Evolutionary conservation across 2,888 invertebrate species (phyloP).

Genomic region (Ectropis crepuscularia): DNA sequence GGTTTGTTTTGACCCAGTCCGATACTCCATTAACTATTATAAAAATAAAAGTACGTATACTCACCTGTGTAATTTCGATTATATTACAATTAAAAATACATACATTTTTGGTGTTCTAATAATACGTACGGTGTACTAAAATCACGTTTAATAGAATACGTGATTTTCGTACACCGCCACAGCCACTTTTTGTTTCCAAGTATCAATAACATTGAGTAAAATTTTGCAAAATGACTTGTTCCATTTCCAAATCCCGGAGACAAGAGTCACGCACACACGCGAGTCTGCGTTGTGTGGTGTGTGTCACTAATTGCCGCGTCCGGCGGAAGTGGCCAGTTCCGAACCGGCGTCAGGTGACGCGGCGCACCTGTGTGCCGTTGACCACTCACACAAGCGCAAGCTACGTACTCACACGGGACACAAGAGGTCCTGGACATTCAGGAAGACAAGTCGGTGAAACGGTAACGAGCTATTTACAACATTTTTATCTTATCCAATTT

Average conservation of each 20-base stretch:
- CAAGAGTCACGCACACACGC: slow-evolving; percentile 36
- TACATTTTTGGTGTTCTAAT: no score
- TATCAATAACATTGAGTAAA: background rate
- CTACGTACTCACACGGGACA: slow-evolving; percentile 8
- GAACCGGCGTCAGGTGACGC: slow-evolving; percentile 79
- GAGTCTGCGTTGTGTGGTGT: slow-evolving; percentile 52
- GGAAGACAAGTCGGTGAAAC: slow-evolving; percentile 4
- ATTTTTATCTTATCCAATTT: no score
- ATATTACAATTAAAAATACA: no score
- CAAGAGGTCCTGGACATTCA: slow-evolving; percentile 19
- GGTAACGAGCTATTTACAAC: no score
- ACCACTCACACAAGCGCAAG: slow-evolving; percentile 42
- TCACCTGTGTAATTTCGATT: no score
- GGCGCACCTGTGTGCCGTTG: slow-evolving; percentile 69
- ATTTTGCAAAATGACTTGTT: background rate
- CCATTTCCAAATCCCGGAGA: slow-evolving; percentile 45
- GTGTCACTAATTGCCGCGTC: slow-evolving; percentile 81
- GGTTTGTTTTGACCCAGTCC: no score
- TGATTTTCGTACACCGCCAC: no score
- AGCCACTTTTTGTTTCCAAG: background rate
- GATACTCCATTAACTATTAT: no score
- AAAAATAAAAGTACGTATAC: no score
- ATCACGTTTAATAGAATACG: no score
- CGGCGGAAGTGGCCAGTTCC: slow-evolving; percentile 83
- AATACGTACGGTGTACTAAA: no score